phyloP scores from a whole-genome alignment of 2,797 vertebrate species.

The Spinibarbus caldwelli region DNA sequence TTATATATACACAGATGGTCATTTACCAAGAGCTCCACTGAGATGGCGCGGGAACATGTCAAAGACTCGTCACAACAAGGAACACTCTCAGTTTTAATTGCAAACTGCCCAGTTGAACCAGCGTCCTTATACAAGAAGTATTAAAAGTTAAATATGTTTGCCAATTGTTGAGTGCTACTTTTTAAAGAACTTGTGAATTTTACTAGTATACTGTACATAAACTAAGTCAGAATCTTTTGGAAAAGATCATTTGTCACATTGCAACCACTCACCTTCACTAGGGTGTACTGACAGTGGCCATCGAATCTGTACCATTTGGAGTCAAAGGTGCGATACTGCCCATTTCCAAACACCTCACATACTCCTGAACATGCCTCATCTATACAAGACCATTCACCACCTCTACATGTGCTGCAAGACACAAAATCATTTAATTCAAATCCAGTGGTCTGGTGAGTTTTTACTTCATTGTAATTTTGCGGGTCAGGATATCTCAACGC shows the following conservation, averaged over 20 bases:
- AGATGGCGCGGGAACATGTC: slow-evolving; percentile 77
- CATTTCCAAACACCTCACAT: slow-evolving; percentile 85
- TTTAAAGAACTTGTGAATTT: neutral
- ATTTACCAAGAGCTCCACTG: slow-evolving; percentile 72
- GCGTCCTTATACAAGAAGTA: slow-evolving; percentile 64
- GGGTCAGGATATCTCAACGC: too few species aligned
- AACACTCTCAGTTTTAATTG: slow-evolving; percentile 74
- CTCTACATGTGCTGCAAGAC: slow-evolving; percentile 72
- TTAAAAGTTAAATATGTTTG: neutral
- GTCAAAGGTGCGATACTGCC: slow-evolving; percentile 85
- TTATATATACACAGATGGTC: neutral
- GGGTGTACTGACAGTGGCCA: slow-evolving; percentile 84
- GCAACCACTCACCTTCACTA: slow-evolving; percentile 79
- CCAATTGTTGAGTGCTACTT: neutral
- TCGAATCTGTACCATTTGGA: slow-evolving; percentile 80
- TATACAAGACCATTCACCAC: slow-evolving; percentile 79
- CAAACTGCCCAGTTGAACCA: slow-evolving; percentile 67
- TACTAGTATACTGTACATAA: too few species aligned
- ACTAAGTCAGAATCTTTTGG: neutral
- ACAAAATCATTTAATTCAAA: neutral
- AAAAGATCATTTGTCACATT: neutral
- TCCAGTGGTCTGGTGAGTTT: neutral
- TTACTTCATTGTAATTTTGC: too few species aligned
- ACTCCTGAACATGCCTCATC: slow-evolving; percentile 74
- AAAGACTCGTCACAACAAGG: slow-evolving; percentile 79